A percentile compares a stretch with the other conserved stretches of the same genome.
Evolutionary conservation across 2,113 vertebrate genomes (phyloP).

Genomic region (Saimiri boliviensis): DNA sequence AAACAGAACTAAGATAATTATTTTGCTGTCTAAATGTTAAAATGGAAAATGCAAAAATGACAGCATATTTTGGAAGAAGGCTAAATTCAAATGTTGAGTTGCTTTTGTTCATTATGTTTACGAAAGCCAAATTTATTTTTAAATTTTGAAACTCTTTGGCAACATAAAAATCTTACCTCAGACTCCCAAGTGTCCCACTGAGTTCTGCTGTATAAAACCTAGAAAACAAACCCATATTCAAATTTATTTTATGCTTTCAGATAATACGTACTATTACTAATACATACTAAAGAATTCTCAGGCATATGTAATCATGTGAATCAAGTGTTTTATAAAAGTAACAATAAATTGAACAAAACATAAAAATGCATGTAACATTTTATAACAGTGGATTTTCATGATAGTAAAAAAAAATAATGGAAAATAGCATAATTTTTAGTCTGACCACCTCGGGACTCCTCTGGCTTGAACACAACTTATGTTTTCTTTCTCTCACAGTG

Average conservation of each 20-base stretch:
- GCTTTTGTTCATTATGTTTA: neutral
- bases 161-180: constrained; percentile 47
- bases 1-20: constrained; percentile 32
- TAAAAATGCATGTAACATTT: constrained; percentile 17
- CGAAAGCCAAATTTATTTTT: constrained; percentile 50
- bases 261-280: neutral
- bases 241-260: neutral
- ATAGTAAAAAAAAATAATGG: neutral
- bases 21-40: constrained; percentile 19
- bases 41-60: neutral
- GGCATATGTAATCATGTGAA: neutral
- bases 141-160: constrained; percentile 46
- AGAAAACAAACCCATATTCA: neutral
- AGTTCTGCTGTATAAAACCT: constrained; percentile 21
- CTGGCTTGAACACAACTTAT: neutral
- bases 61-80: constrained; percentile 13
- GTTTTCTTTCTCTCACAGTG: neutral
- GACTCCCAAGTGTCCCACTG: neutral
- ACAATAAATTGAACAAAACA: neutral
- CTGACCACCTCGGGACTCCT: neutral
- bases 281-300: constrained; percentile 17
- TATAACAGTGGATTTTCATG: neutral
- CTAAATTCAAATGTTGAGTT: neutral
- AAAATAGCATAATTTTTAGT: neutral
- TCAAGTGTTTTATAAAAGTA: constrained; percentile 12